phyloP scores from a whole-genome alignment of 2,888 invertebrate genomes.

The Acleris sparsana region DNA sequence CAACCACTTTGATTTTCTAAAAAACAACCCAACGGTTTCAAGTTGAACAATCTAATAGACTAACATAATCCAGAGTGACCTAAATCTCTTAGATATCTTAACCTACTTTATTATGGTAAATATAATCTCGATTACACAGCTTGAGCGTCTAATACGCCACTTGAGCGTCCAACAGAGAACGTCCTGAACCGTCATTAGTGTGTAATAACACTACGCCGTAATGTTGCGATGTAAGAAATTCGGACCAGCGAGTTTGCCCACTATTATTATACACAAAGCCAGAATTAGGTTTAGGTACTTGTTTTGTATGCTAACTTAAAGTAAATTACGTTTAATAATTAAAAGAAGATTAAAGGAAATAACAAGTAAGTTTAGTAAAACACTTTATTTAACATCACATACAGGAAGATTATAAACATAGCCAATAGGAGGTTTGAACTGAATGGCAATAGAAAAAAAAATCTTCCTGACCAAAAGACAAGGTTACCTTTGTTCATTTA shows the following conservation, averaged over 20 bases:
- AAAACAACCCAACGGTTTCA: no score
- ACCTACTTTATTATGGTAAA: conserved; percentile 15
- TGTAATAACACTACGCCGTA: conserved; percentile 26
- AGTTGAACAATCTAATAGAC: no score
- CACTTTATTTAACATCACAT: no score
- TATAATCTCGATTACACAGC: conserved; percentile 30
- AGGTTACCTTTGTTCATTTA: no score
- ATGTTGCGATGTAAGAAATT: conserved; percentile 26
- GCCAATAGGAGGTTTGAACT: no score
- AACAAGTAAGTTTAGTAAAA: no score
- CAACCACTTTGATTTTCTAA: no score
- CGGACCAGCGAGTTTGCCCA: not conserved
- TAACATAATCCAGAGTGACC: not conserved
- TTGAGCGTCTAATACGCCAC: conserved; percentile 24
- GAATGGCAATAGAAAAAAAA: no score
- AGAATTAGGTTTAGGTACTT: not conserved
- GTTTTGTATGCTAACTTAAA: not conserved
- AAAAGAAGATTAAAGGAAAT: no score
- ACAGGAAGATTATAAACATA: no score
- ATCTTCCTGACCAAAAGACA: no score
- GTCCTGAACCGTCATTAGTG: conserved; percentile 29
- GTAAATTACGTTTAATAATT: no score
- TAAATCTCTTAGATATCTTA: not conserved
- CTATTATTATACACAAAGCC: not conserved
- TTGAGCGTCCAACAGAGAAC: conserved; percentile 29